Conservation (phyloP, 2,888 invertebrate species). For the Xestia ashworthii region DNA sequence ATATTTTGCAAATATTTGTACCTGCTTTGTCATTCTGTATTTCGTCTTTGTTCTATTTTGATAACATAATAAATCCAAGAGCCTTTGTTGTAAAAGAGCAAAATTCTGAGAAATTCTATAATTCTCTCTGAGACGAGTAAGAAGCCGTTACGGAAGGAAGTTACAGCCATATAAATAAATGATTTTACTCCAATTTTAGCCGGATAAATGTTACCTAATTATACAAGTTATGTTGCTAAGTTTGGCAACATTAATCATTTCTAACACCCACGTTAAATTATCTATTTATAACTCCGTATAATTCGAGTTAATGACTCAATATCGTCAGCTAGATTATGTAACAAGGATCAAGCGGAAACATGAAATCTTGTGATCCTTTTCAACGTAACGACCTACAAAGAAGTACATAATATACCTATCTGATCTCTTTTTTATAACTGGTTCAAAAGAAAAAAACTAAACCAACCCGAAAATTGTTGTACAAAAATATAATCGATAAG, state of each 20-base stretch:
- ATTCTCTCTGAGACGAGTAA: not conserved
- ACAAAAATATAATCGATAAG: slow-evolving; percentile 38
- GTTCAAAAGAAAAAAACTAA: slow-evolving; percentile 31
- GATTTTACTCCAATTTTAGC: not conserved
- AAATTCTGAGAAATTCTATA: not conserved
- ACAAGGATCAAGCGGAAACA: slow-evolving; percentile 13
- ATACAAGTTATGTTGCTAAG: slow-evolving; percentile 4
- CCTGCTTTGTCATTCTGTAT: not conserved
- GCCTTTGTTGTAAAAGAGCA: not conserved
- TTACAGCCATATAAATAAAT: not conserved
- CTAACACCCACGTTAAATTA: not conserved
- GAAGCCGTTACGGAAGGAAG: not conserved
- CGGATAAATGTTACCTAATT: slow-evolving; percentile 4
- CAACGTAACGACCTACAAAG: not conserved
- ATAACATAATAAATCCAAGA: not conserved
- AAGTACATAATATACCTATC: not conserved
- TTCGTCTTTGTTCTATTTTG: not conserved
- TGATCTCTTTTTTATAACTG: slow-evolving; percentile 16
- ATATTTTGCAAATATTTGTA: slow-evolving; percentile 3
- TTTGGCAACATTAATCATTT: slow-evolving; percentile 31
- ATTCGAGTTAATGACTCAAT: slow-evolving; percentile 26
- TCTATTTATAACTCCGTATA: slow-evolving; percentile 2
- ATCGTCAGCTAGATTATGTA: not conserved
- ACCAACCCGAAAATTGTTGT: slow-evolving; percentile 13
- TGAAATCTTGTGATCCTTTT: not conserved